Percentiles rank a stretch among this genome's conserved stretches.
Evolutionary conservation across 1,140 invertebrate species (phyloP).

Genomic region (Neodiprion lecontei): DNA sequence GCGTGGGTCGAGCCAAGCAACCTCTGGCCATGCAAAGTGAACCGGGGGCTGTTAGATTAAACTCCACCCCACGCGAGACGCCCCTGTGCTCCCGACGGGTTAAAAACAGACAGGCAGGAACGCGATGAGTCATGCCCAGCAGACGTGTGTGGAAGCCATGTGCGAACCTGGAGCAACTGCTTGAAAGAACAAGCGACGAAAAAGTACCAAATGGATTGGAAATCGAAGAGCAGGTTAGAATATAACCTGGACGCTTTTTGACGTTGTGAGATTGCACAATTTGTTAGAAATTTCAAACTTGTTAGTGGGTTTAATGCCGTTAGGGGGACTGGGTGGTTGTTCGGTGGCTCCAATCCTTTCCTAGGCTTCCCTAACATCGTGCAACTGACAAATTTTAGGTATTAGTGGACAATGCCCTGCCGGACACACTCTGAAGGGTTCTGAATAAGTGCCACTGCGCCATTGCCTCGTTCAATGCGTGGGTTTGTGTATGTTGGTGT

Average conservation of each 20-base stretch:
- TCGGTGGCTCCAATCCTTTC: background rate
- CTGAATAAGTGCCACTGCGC: slow-evolving; percentile 27
- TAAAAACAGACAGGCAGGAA: slow-evolving; percentile 53
- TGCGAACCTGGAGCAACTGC: slow-evolving; percentile 11
- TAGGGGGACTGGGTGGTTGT: background rate
- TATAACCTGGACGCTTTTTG: background rate
- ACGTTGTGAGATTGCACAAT: no score
- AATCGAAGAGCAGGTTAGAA: background rate
- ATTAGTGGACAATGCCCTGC: slow-evolving; percentile 39
- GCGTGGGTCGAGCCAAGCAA: no score
- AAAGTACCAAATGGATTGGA: no score
- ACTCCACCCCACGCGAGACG: slow-evolving; percentile 49
- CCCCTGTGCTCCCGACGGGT: slow-evolving; percentile 53
- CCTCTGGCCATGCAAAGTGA: slow-evolving; percentile 28
- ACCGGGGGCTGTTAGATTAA: slow-evolving; percentile 52
- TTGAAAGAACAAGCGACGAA: no score
- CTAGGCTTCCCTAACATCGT: slow-evolving; percentile 21
- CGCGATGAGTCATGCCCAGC: slow-evolving; percentile 43
- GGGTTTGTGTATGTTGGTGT: background rate
- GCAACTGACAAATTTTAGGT: slow-evolving; percentile 42
- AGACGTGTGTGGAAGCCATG: slow-evolving; percentile 26
- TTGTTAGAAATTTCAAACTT: background rate
- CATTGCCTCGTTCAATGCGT: background rate
- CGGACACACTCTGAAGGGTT: slow-evolving; percentile 30
- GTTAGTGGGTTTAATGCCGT: background rate